Evolutionary conservation across 2,888 invertebrate genomes (phyloP), one percentile per base, ranked within the genome.

Genomic region (Folsomia candida): DNA sequence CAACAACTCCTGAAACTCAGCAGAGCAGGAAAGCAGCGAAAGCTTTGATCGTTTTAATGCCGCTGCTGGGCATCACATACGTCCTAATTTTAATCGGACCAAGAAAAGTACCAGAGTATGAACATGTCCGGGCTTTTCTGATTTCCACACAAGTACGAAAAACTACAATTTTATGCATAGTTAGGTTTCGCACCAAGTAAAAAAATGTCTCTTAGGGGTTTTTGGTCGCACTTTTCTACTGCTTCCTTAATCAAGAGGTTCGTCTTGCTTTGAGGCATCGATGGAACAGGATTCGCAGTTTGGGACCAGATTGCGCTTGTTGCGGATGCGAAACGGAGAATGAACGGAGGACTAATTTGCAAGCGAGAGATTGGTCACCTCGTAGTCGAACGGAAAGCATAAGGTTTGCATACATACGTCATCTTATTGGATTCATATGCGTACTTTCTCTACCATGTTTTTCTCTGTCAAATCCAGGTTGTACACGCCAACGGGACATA

Each of bases 161-260:
- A 20, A 20, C 11, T 18, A 47, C 47, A 47, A 47, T 47, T 47
- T 47, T 47, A 47, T 11, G 18, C 47, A 47, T 47, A 47, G 18
- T 11, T 18, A 14, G 11, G 18, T 47, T 18, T 47, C 47, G 9
- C 18, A 18, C 9, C 11, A 47, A 47, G 9, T 47, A 18, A 47
- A 47, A 47, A 47, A 47, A 11, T 14, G 11, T 18, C 47, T n/a
- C n/a, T n/a, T n/a, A 95, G 94, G 95, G 95, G 72, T 90, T 94
- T 81, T 90, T 90, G 66, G 94, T 95, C 73, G 92, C 95, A 2
- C 84, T 94, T 72, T 91, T 94, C 85, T 95, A 94, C 85, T 95
- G 95, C 84, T 95, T 95, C 84, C 87, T 94, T 81, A 95, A 95
- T 84, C 91, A 92, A 3, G 95, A 95, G 84, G 94, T 95, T 4